Conservation (phyloP, 2,888 invertebrate species). For the Xanthia icteritia region DNA sequence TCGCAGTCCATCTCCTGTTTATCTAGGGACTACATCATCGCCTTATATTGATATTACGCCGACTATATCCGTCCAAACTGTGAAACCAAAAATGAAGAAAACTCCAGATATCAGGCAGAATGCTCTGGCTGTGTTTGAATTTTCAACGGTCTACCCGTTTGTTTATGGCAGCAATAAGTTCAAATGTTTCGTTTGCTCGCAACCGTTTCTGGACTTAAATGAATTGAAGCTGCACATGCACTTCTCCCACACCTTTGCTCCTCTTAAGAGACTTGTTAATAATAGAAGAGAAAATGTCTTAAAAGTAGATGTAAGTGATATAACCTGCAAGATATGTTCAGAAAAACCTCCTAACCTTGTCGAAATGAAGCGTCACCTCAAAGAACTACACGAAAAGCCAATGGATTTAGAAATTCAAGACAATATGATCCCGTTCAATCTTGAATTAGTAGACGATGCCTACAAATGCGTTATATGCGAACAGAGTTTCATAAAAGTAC, state of each 20-base stretch:
- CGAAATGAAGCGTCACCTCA: slow-evolving; percentile 82
- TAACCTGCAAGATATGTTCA: slow-evolving; percentile 82
- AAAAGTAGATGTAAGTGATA: slow-evolving; percentile 84
- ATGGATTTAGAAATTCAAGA: slow-evolving; percentile 84
- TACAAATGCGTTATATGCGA: slow-evolving; percentile 85
- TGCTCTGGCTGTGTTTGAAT: slow-evolving; percentile 84
- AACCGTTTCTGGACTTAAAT: slow-evolving; percentile 82
- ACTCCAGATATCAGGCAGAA: slow-evolving; percentile 82
- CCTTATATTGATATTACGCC: slow-evolving; percentile 52
- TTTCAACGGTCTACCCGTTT: slow-evolving; percentile 86
- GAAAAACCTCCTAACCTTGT: slow-evolving; percentile 72
- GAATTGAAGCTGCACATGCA: slow-evolving; percentile 82
- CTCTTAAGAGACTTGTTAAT: slow-evolving; percentile 83
- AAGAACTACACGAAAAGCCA: slow-evolving; percentile 79
- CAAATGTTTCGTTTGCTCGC: slow-evolving; percentile 86
- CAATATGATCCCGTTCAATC: slow-evolving; percentile 86
- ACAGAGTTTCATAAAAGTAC: slow-evolving; percentile 83
- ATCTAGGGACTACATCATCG: slow-evolving; percentile 53
- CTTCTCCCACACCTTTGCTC: slow-evolving; percentile 79
- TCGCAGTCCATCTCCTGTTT: slow-evolving; percentile 80
- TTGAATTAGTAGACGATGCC: slow-evolving; percentile 76
- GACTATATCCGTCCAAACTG: slow-evolving; percentile 12
- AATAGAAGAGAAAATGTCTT: slow-evolving; percentile 84
- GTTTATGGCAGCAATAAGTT: slow-evolving; percentile 87
- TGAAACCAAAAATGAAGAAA: slow-evolving; percentile 58